phyloP scores from a whole-genome alignment of 2,113 vertebrate genomes.

The Chamaea fasciata region DNA sequence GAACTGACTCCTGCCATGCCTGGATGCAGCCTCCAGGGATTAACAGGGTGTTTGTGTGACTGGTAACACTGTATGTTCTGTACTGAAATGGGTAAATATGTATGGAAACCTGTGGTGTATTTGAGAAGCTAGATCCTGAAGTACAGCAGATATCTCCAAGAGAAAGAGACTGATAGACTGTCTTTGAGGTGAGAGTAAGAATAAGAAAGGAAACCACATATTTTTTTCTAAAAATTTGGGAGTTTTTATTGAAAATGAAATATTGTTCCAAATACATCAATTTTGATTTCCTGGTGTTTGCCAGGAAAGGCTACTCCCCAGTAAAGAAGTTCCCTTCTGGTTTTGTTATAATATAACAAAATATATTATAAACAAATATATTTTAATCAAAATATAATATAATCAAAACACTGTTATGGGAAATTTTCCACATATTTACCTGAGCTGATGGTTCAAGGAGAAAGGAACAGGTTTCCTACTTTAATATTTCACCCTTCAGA shows the following conservation, averaged over 20 bases:
- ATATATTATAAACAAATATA: too few relatives aligned
- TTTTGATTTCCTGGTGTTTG: neutral
- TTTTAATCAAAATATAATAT: too few relatives aligned
- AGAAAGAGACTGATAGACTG: neutral
- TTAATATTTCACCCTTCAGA: neutral
- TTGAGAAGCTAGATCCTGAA: neutral
- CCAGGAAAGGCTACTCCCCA: neutral
- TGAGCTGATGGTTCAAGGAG: neutral
- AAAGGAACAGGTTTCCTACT: neutral
- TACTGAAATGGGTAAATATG: neutral
- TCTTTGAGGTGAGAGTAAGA: neutral
- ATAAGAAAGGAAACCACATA: neutral
- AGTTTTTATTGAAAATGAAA: neutral
- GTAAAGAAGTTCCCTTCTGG: neutral
- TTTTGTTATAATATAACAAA: neutral
- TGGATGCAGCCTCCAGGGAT: neutral
- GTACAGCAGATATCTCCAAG: neutral
- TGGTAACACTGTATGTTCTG: neutral
- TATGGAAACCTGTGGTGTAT: neutral
- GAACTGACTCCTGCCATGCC: neutral
- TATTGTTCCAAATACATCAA: neutral
- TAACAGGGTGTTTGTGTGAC: neutral
- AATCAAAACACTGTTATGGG: neutral
- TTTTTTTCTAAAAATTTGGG: neutral
- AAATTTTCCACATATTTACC: neutral